Evolutionary conservation across 2,888 invertebrate species (phyloP).

Genomic region (Drosophila paramelanica): DNA sequence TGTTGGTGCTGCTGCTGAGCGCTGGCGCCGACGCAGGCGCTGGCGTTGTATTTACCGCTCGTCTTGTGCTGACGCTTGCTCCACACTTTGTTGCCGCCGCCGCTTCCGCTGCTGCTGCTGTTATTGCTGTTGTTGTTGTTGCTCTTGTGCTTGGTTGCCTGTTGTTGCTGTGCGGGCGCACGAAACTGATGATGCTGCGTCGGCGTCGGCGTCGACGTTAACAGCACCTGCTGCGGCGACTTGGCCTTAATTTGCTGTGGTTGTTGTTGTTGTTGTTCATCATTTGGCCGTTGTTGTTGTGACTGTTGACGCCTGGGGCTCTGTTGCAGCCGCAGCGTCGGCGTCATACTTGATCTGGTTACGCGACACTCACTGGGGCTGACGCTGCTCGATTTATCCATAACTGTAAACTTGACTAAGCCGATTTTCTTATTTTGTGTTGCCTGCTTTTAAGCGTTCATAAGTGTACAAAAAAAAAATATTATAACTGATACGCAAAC

Average conservation of each 20-base stretch:
- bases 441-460: not conserved
- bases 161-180: conserved; percentile 80
- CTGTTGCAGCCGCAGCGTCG: conserved; percentile 66
- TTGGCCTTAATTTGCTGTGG: conserved; percentile 66
- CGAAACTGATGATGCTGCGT: conserved; percentile 82
- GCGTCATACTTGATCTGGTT: conserved; percentile 75
- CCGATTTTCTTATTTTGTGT: not conserved
- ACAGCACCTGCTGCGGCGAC: conserved; percentile 53
- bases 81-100: conserved; percentile 75
- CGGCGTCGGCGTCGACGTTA: conserved; percentile 11
- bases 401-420: conserved; percentile 27
- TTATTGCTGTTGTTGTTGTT: conserved; percentile 25
- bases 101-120: not conserved
- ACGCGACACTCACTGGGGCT: conserved; percentile 81
- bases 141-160: conserved; percentile 63
- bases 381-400: conserved; percentile 76
- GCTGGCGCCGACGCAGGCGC: conserved; percentile 59
- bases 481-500: not conserved
- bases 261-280: conserved; percentile 22
- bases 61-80: conserved; percentile 83
- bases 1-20: conserved; percentile 51
- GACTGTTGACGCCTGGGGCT: conserved; percentile 65
- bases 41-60: conserved; percentile 73
- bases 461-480: not conserved
- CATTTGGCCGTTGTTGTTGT: conserved; percentile 39